Base-by-base conservation (phyloP, 2,888 invertebrate species). In the Heliconius aoede region DNA sequence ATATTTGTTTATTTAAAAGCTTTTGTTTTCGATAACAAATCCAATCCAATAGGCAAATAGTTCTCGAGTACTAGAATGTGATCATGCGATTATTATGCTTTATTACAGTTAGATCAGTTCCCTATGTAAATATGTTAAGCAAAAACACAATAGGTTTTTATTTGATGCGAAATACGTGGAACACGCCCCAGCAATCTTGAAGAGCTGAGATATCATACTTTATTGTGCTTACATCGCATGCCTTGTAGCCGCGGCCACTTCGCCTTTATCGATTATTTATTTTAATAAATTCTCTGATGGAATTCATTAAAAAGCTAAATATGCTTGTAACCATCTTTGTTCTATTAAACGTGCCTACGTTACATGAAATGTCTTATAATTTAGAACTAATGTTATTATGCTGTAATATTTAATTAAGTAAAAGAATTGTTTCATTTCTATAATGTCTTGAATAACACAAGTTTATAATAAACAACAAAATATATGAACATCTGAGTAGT, bases 401-500 rank as follows among this genome's bases (percentile, higher is more conserved):
- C 46, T 68, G 28, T 51, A 68, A 40, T 68, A 21, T 69, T 51
- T 24, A n/a, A 55, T 55, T 24, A n/a, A n/a, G n/a, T 55, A n/a
- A 69, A 30, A n/a, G 7, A 8, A 55, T 24, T 24, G 60, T 74
- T 60, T 69, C 21, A 46, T 61, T 51, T 46, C 46, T 61, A 26
- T 68, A 74, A 74, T 74, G 68, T 62, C 28, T 40, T 68, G 21
- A 18, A 69, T 21, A 74, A 69, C 51, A 74, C 69, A 69, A 74
- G 69, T 61, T 74, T 68, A 64, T 72, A 74, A 76, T 76, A 74
- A 74, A 76, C 74, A 71, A 86, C 82, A 83, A 84, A 86, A 84
- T 84, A 84, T 84, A 87, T 58, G 64, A 76, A 77, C 72, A 76
- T 74, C 77, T 72, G 74, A 72, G 77, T 81, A 81, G 80, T 80